These are phyloP conservation scores for Brachyalestes nurse DNA, from an alignment of 2,797 vertebrate species.

Conservation along the genomic window DNA sequence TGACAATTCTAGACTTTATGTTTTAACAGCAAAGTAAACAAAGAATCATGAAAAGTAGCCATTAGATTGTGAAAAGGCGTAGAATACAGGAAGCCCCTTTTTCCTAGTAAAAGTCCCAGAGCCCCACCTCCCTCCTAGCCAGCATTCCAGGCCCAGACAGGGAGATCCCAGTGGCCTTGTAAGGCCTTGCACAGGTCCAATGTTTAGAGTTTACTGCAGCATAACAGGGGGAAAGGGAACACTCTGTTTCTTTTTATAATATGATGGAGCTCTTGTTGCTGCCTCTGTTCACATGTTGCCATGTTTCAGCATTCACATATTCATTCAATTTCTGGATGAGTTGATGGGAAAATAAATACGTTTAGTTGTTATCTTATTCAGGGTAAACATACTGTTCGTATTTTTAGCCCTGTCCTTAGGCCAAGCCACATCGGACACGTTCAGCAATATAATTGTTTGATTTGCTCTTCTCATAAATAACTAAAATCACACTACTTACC, in stretches of 20 bases:
- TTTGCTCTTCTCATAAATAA: neutral
- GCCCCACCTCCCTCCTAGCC: constrained; percentile 50
- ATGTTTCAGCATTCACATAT: constrained; percentile 31
- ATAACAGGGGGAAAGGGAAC: constrained; percentile 43
- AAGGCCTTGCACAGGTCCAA: constrained; percentile 72
- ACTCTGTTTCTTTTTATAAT: constrained; percentile 59
- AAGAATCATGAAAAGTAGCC: constrained; percentile 7
- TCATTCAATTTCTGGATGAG: constrained; percentile 18
- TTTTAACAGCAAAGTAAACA: constrained; percentile 17
- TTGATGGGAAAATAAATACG: constrained; percentile 3
- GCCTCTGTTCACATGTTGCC: constrained; percentile 52
- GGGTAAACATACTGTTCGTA: constrained; percentile 33
- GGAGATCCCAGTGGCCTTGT: constrained; percentile 81
- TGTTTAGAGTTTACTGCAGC: constrained; percentile 80
- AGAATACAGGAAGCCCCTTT: constrained; percentile 59
- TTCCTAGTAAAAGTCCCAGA: constrained; percentile 66
- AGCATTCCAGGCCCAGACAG: constrained; percentile 74
- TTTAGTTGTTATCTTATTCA: neutral
- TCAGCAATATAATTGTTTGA: neutral
- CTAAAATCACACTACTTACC: neutral
- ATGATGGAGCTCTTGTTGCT: constrained; percentile 39
- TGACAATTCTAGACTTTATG: neutral
- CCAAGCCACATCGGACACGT: neutral
- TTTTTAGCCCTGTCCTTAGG: neutral
- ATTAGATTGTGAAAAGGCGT: constrained; percentile 61